A percentile compares a stretch with the other conserved stretches of the same genome.
phyloP scores from a whole-genome alignment of 2,888 invertebrate species.

The Seladonia tumulorum region DNA sequence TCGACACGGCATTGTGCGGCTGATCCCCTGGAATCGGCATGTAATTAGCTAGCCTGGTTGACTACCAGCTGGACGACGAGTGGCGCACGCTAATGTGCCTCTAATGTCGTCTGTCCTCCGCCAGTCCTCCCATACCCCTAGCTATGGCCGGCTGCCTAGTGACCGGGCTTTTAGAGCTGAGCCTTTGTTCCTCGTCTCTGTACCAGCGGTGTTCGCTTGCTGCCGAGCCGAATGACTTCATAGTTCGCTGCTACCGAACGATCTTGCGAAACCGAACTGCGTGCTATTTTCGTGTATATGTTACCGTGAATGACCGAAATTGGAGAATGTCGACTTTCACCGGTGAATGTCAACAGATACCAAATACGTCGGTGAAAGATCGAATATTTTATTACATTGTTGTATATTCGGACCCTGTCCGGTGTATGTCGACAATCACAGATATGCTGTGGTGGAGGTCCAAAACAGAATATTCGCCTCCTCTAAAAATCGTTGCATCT shows the following conservation, averaged over 20 bases:
- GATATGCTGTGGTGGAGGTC: too few species aligned
- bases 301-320: too few species aligned
- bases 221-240: background rate
- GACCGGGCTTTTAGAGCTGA: constrained; percentile 49
- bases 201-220: background rate
- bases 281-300: too few species aligned
- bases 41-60: constrained; percentile 78
- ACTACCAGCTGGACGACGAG: constrained; percentile 81
- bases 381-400: too few species aligned
- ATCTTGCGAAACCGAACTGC: background rate
- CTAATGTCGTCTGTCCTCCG: constrained; percentile 76
- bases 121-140: constrained; percentile 24
- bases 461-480: too few species aligned
- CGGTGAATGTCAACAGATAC: too few species aligned
- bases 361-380: too few species aligned
- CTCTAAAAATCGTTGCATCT: too few species aligned
- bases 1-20: constrained; percentile 69
- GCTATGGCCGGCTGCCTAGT: background rate
- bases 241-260: background rate
- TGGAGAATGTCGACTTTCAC: too few species aligned
- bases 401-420: too few species aligned
- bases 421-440: too few species aligned
- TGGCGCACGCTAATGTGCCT: constrained; percentile 80
- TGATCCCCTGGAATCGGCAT: constrained; percentile 78
- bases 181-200: constrained; percentile 45